phyloP scores from a whole-genome alignment of 2,797 vertebrate genomes.

The Astyanax mexicanus region DNA sequence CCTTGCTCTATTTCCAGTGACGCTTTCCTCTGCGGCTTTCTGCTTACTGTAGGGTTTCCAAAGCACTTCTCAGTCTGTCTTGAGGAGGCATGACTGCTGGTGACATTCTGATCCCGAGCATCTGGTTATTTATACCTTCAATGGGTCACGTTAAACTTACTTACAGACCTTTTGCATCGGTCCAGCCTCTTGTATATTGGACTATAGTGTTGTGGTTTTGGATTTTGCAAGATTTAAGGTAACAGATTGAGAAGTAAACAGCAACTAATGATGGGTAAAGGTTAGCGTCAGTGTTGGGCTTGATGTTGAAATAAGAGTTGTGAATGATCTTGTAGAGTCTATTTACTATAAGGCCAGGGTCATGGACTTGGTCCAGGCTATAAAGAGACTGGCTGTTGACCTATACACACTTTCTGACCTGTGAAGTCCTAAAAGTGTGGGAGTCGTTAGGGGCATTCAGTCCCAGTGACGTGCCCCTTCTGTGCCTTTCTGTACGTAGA shows the following conservation, averaged over 20 bases:
- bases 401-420: neutral
- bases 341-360: conserved; percentile 6
- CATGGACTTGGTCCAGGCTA: conserved; percentile 25
- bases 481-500: no score
- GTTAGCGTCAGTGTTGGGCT: no score
- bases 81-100: conserved; percentile 67
- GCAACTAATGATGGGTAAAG: no score
- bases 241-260: no score
- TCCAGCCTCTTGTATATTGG: neutral
- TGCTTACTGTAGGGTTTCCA: conserved; percentile 74
- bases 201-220: neutral
- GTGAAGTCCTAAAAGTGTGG: neutral
- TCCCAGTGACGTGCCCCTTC: no score
- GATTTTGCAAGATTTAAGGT: no score
- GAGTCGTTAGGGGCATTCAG: no score
- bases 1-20: conserved; percentile 70
- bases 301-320: no score
- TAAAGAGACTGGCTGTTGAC: neutral
- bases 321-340: no score
- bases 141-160: conserved; percentile 39
- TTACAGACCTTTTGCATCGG: neutral
- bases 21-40: conserved; percentile 68
- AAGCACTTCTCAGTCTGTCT: conserved; percentile 56
- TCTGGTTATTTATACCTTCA: conserved; percentile 66
- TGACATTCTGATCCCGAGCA: conserved; percentile 66